Conservation (phyloP, 2,113 vertebrate species). For the Willisornis vidua region DNA sequence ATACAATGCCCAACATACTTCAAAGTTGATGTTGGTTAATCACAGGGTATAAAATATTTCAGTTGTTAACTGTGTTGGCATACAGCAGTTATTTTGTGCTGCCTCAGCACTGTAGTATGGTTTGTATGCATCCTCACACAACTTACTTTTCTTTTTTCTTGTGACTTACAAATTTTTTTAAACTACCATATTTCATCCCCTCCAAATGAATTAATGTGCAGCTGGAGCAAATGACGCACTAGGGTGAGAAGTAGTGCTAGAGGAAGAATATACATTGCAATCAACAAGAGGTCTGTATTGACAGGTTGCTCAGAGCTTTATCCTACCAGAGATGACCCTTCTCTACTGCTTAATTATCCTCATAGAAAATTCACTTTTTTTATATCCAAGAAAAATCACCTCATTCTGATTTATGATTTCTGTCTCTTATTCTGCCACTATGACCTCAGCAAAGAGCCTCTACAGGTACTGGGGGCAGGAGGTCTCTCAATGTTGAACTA, state of each 20-base stretch:
- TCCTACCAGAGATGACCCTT: not conserved
- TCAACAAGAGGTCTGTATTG: not conserved
- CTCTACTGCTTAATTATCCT: not conserved
- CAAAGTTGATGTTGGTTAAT: not conserved
- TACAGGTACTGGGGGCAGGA: not conserved
- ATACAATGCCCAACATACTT: not conserved
- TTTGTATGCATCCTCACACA: not conserved
- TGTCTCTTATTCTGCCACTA: not conserved
- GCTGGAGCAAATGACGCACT: not conserved
- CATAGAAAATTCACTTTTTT: not conserved
- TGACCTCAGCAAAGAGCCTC: not conserved
- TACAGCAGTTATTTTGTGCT: not conserved
- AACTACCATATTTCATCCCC: not conserved
- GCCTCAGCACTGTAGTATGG: not conserved
- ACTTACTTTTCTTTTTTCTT: not conserved
- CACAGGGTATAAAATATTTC: not conserved
- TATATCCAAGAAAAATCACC: not conserved
- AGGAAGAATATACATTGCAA: not conserved
- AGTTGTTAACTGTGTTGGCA: not conserved
- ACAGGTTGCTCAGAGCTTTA: not conserved
- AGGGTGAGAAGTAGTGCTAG: not conserved
- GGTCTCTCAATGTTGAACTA: not conserved
- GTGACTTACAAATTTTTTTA: not conserved
- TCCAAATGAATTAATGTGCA: not conserved
- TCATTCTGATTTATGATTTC: not conserved